These are phyloP conservation scores for Odontophorus gujanensis DNA, from an alignment of 2,113 vertebrate species.

Conservation along the genomic window DNA sequence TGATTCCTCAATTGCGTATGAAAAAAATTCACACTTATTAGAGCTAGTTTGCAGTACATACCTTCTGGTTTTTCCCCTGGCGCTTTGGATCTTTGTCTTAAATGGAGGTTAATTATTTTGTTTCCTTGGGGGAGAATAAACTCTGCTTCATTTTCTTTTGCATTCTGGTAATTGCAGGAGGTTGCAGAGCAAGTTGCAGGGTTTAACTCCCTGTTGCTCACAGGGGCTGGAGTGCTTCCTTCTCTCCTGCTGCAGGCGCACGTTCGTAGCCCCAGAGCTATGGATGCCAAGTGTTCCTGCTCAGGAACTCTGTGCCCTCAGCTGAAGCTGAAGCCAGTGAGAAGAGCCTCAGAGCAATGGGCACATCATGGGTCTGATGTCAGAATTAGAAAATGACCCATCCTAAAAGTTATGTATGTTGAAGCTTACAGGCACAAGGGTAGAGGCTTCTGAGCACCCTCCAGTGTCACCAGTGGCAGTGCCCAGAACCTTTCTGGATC, in stretches of 20 bases:
- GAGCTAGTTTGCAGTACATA: not conserved
- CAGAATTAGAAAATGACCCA: not conserved
- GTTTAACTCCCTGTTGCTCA: conserved; percentile 9
- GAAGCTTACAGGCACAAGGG: not conserved
- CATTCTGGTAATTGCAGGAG: conserved; percentile 36
- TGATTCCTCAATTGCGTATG: conserved; percentile 51
- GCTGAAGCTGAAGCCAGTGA: not conserved
- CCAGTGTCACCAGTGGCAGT: not conserved
- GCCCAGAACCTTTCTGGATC: not conserved
- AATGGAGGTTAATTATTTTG: conserved; percentile 49
- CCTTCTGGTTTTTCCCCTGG: conserved; percentile 20
- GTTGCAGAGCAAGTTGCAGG: conserved; percentile 16
- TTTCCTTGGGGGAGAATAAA: conserved; percentile 59
- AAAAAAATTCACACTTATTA: conserved; percentile 45
- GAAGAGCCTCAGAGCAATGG: not conserved
- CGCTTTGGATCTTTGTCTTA: conserved; percentile 29
- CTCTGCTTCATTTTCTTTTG: conserved; percentile 30
- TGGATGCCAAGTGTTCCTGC: not conserved
- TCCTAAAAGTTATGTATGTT: not conserved
- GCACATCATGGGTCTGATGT: not conserved
- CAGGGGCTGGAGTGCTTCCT: conserved; percentile 6
- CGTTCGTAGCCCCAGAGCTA: conserved; percentile 23
- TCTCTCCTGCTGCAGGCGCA: not conserved
- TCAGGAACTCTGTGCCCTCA: not conserved
- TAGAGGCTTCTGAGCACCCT: not conserved